A percentile compares a stretch with the other conserved stretches of the same genome.
Evolutionary conservation across 2,113 vertebrate species (phyloP).

Genomic region (Colinus virginianus): DNA sequence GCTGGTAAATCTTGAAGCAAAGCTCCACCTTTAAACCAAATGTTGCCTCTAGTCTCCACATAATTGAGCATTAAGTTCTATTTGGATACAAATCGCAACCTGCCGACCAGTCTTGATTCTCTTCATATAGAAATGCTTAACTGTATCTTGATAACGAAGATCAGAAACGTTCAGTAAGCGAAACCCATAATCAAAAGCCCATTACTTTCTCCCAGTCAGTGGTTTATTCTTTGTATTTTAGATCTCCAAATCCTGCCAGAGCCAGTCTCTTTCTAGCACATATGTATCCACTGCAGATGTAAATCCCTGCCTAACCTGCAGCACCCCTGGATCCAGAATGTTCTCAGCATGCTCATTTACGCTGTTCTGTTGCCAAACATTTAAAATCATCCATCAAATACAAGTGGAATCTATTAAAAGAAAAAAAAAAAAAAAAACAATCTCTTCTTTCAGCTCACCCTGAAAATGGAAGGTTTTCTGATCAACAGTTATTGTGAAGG

Average conservation of each 20-base stretch:
- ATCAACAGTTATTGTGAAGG: constrained; percentile 99
- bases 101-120: constrained; percentile 72
- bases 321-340: constrained; percentile 76
- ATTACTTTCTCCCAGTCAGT: constrained; percentile 73
- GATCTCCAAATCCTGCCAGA: constrained; percentile 76
- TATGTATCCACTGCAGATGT: constrained; percentile 78
- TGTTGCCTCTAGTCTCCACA: constrained; percentile 71
- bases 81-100: constrained; percentile 72
- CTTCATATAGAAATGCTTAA: constrained; percentile 75
- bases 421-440: constrained; percentile 60
- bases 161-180: constrained; percentile 67
- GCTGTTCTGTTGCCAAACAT: constrained; percentile 73
- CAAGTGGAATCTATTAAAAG: constrained; percentile 69
- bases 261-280: constrained; percentile 75
- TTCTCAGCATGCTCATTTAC: constrained; percentile 73
- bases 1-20: constrained; percentile 79
- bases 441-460: constrained; percentile 88
- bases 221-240: constrained; percentile 81
- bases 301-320: constrained; percentile 81
- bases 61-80: constrained; percentile 74
- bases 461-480: constrained; percentile 99
- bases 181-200: constrained; percentile 76
- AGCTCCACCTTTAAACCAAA: constrained; percentile 81
- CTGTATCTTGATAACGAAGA: constrained; percentile 75
- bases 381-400: constrained; percentile 73